These are phyloP conservation scores for Parazoanthus swiftii DNA, from an alignment of 92 coral and sea anemone genomes.

Conservation along the genomic window DNA sequence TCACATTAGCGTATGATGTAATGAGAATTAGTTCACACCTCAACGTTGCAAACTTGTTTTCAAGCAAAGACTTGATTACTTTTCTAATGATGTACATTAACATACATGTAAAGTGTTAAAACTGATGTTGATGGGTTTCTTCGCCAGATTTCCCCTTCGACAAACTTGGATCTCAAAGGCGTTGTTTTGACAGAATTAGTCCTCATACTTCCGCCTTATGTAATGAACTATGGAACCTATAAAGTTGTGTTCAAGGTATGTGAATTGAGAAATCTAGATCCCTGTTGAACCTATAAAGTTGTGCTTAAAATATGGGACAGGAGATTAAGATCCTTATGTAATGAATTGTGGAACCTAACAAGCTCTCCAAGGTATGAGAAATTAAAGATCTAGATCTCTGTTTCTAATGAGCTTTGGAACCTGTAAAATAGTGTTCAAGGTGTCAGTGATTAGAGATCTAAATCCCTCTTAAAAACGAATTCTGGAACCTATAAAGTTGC, in stretches of 20 bases:
- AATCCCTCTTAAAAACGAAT: background rate
- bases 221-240: constrained; percentile 59
- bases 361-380: too few species aligned
- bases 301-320: too few species aligned
- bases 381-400: background rate
- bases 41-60: too few species aligned
- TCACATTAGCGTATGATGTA: too few species aligned
- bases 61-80: too few species aligned
- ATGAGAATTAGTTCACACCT: too few species aligned
- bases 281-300: background rate
- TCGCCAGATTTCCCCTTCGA: constrained; percentile 3
- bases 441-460: background rate
- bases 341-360: too few species aligned
- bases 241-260: constrained; percentile 57
- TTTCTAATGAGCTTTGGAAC: constrained; percentile 30
- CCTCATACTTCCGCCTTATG: constrained; percentile 63
- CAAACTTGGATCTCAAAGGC: constrained; percentile 23
- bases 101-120: too few species aligned
- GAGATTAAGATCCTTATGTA: too few species aligned
- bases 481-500: background rate
- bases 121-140: background rate
- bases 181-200: constrained; percentile 47
- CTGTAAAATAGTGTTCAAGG: background rate
- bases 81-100: too few species aligned
- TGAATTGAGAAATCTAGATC: background rate